Base-by-base conservation (phyloP, 1,140 invertebrate species). In the Pantala flavescens region DNA sequence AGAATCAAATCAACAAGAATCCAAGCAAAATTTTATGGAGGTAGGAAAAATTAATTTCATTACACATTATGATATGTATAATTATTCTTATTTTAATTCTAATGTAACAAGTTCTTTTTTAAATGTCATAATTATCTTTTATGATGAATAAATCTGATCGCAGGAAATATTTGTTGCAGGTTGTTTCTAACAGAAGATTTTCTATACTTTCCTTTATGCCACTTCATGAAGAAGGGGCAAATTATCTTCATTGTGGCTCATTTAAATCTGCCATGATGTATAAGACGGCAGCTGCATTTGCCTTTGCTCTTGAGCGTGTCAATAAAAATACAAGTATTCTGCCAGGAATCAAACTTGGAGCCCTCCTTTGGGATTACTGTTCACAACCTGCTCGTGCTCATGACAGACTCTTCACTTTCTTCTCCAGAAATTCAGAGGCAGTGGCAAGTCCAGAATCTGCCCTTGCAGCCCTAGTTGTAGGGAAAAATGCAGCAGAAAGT, bases 201-300 rank as follows among this genome's bases (percentile, higher is more conserved):
- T 77, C 78, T 16, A 78, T 81, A 23, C 75, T 78, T 36, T 77
- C 76, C 0, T 63, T 80, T 0, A 76, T 79, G 71, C 80, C 80
- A 0, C 76, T 79, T 7, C 80, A 81, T 71, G 71, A 76, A 21
- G 72, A 78, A 63, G 78, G 78, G n/a, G 49, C 73, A 0, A 77
- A 76, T 24, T 78, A 79, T 63, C 80, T 80, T 75, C 74, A 70
- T 71, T 81, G 80, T 74, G 81, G 80, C 0, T 72, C 72, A n/a
- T 74, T 78, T 12, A 76, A 71, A 28, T 74, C 77, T n/a, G 76
- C 77, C 72, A 72, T 75, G 14, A 76, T 79, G 49, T 79, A 80
- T 72, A 77, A 80, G 43, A 80, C 79, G 63, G 63, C 81, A 16
- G 75, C 77, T 7, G 79, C 78, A 9, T 75, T 81, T 0, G 76